Base-by-base conservation (phyloP, 2,113 vertebrate species). In the Trematomus loennbergii region DNA sequence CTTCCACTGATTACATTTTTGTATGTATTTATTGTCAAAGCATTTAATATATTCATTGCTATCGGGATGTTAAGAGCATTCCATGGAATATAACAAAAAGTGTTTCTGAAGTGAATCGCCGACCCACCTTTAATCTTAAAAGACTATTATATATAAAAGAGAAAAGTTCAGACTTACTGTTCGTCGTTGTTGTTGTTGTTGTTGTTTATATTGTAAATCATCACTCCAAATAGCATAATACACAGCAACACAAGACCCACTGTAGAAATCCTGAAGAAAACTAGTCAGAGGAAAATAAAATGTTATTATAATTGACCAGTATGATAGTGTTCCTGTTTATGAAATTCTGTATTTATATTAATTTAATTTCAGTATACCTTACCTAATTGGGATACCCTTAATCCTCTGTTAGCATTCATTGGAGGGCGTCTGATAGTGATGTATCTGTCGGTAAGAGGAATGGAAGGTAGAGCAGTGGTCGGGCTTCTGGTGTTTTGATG, bases 141-240 rank as follows among this genome's bases (percentile, higher is more conserved):
- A 48, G 11, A 17, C 50, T 57, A n/a, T 36, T 3, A 60, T 36
- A 36, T 50, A 22, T 16, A 46, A 29, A 4, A 69, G 63, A 46
- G 25, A 69, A 40, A 5, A 40, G 22, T 45, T 69, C 2, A 73
- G 8, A 78, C 70, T 82, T 48, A 87, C 76, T 36, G 50, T 12
- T 1, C 1, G 64, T 12, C 2, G 22, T 22, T 3, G 25, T 29
- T 29, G 25, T 29, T 29, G 25, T 29, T 29, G 25, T 29, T 29
- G 3, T 29, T 29, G 25, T 29, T 18, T 16, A 80, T 10, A 40
- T 40, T 17, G 2, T 2, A 1, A 76, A 40, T 7, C 15, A 87
- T 6, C 22, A 2, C 9, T n/a, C 0, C 46, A 0, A 69, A 0
- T 9, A 87, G 22, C 72, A 83, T 36, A 17, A 64, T 2, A 59